A percentile compares a stretch with the other conserved stretches of the same genome.
phyloP scores from a whole-genome alignment of 2,888 invertebrate genomes.

The Apotomis betuletana region DNA sequence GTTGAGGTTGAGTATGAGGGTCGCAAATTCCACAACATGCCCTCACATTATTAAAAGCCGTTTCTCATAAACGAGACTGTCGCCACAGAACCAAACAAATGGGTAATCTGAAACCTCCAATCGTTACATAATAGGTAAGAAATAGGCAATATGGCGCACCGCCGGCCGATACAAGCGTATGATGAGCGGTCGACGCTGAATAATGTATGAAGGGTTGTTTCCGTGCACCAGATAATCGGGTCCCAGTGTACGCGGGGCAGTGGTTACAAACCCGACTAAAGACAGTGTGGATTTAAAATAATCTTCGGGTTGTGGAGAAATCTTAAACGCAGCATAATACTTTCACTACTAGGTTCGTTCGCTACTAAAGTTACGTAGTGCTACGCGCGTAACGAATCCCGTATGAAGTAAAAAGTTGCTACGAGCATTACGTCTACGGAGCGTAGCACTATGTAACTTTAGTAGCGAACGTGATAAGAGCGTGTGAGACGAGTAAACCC shows the following conservation, averaged over 20 bases:
- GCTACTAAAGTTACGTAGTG: too few species aligned
- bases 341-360: too few species aligned
- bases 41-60: conserved; percentile 3
- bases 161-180: conserved; percentile 55
- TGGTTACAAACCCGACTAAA: conserved; percentile 1
- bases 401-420: too few species aligned
- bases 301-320: too few species aligned
- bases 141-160: conserved; percentile 39
- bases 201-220: conserved; percentile 58
- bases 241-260: conserved; percentile 13
- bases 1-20: not conserved
- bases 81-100: conserved; percentile 14
- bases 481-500: too few species aligned
- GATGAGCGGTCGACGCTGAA: conserved; percentile 61
- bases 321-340: too few species aligned
- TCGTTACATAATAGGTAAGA: conserved; percentile 40
- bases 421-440: too few species aligned
- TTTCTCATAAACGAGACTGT: conserved; percentile 7
- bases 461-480: too few species aligned
- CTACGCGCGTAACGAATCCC: too few species aligned
- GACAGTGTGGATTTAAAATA: too few species aligned
- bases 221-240: conserved; percentile 40
- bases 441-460: too few species aligned
- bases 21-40: conserved; percentile 1
- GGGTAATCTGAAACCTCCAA: conserved; percentile 19